phyloP scores from a whole-genome alignment of 2,113 vertebrate genomes.

The Barbus barbus region DNA sequence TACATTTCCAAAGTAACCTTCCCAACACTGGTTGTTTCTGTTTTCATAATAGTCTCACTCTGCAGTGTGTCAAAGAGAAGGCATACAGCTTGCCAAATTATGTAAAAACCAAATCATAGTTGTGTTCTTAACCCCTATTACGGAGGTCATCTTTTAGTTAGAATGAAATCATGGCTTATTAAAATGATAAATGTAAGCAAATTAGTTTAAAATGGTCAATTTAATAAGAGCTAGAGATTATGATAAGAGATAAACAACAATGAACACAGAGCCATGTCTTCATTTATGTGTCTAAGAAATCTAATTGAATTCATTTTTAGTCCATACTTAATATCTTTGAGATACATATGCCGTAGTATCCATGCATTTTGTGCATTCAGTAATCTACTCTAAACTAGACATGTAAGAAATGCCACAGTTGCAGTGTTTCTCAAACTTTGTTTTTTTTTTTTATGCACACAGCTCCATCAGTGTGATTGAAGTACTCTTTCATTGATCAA shows the following conservation, averaged over 20 bases:
- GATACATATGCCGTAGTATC: neutral
- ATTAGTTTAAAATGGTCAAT: conserved; percentile 35
- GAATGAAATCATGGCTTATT: conserved; percentile 33
- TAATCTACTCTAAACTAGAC: neutral
- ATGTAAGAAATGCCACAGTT: neutral
- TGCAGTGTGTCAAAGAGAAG: neutral
- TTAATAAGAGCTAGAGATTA: conserved; percentile 35
- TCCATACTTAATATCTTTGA: conserved; percentile 8
- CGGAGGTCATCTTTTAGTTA: conserved; percentile 36
- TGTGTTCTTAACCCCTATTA: conserved; percentile 20
- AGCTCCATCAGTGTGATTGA: neutral
- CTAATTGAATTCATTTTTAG: conserved; percentile 25
- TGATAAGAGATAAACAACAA: conserved; percentile 33
- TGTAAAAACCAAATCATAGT: conserved; percentile 36
- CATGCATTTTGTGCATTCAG: neutral
- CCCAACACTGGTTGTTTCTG: too few species aligned
- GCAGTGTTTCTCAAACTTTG: neutral
- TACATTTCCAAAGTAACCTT: too few species aligned
- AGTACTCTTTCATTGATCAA: neutral
- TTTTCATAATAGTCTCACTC: neutral
- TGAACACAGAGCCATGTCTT: conserved; percentile 4
- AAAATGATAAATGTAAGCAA: conserved; percentile 47
- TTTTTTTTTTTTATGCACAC: neutral
- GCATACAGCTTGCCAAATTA: neutral
- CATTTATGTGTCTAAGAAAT: neutral